phyloP scores from a whole-genome alignment of 2,888 invertebrate species.

The Scaptomyza cyrtandrae region DNA sequence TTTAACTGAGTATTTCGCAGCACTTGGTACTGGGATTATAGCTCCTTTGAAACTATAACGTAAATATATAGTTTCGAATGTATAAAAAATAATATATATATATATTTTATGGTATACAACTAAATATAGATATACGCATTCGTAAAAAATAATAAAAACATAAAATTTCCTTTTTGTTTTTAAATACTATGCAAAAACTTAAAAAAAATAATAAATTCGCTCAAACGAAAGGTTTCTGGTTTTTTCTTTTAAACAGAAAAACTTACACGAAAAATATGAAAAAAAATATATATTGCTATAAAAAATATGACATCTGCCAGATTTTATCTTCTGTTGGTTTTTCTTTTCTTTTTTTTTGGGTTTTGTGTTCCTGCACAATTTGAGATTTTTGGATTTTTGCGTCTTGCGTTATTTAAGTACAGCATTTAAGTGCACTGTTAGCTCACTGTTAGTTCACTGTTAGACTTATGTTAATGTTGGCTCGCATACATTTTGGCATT shows the following conservation, averaged over 20 bases:
- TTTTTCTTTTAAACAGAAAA: slow-evolving; percentile 13
- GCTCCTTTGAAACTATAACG: slow-evolving; percentile 38
- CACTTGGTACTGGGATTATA: slow-evolving; percentile 69
- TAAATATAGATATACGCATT: slow-evolving; percentile 11
- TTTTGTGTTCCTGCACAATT: slow-evolving; percentile 68
- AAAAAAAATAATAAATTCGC: slow-evolving; percentile 72
- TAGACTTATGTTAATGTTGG: too few species aligned
- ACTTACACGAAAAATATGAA: too few species aligned
- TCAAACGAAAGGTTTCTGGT: slow-evolving; percentile 69
- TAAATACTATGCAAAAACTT: slow-evolving; percentile 39
- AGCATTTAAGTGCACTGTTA: slow-evolving; percentile 79
- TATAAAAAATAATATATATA: slow-evolving; percentile 31
- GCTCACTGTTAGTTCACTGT: slow-evolving; percentile 6
- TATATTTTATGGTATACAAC: not conserved
- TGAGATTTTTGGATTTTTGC: slow-evolving; percentile 64
- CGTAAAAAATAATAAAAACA: slow-evolving; percentile 25
- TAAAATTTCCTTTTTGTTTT: not conserved
- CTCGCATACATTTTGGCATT: too few species aligned
- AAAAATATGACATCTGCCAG: slow-evolving; percentile 55
- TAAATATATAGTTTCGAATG: slow-evolving; percentile 28
- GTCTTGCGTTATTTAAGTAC: slow-evolving; percentile 66
- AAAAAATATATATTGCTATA: slow-evolving; percentile 57
- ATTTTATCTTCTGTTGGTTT: not conserved
- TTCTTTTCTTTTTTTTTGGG: slow-evolving; percentile 1
- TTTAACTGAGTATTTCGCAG: slow-evolving; percentile 69